These are phyloP conservation scores for Rhinichthys klamathensis DNA, from an alignment of 2,113 vertebrate species.

Conservation along the genomic window DNA sequence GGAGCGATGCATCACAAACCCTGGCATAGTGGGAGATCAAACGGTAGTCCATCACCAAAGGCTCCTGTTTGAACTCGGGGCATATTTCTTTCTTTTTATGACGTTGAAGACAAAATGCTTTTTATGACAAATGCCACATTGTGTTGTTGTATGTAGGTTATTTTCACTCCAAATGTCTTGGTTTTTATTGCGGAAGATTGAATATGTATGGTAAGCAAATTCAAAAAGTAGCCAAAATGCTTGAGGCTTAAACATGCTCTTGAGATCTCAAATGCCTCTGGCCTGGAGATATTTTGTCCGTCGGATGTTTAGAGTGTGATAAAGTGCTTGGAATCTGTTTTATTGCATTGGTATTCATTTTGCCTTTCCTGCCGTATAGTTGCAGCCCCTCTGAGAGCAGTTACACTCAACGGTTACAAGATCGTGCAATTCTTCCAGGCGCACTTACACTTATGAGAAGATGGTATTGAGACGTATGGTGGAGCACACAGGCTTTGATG, in stretches of 20 bases:
- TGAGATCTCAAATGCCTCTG: slow-evolving; percentile 26
- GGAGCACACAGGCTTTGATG: slow-evolving; percentile 49
- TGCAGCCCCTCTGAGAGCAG: slow-evolving; percentile 40
- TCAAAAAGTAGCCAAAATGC: slow-evolving; percentile 21
- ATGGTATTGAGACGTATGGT: slow-evolving; percentile 28
- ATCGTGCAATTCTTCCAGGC: slow-evolving; percentile 25
- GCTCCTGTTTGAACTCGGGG: neutral
- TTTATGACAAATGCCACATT: neutral
- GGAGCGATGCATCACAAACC: slow-evolving; percentile 3
- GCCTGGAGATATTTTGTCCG: slow-evolving; percentile 17
- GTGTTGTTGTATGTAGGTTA: neutral
- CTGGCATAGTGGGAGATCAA: slow-evolving; percentile 7
- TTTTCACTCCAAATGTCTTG: neutral
- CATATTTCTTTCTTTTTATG: neutral
- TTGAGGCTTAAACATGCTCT: slow-evolving; percentile 27
- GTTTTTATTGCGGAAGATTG: neutral
- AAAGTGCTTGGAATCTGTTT: slow-evolving; percentile 42
- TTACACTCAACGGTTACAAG: slow-evolving; percentile 26
- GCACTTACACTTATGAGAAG: slow-evolving; percentile 36
- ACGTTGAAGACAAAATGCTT: neutral
- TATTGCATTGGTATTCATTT: slow-evolving; percentile 28
- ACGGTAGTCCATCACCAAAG: neutral
- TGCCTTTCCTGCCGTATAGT: slow-evolving; percentile 28
- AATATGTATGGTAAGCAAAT: neutral
- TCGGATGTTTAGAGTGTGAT: slow-evolving; percentile 47